Base-by-base conservation (phyloP, 2,888 invertebrate species). In the Acanthoscelides obtectus region DNA sequence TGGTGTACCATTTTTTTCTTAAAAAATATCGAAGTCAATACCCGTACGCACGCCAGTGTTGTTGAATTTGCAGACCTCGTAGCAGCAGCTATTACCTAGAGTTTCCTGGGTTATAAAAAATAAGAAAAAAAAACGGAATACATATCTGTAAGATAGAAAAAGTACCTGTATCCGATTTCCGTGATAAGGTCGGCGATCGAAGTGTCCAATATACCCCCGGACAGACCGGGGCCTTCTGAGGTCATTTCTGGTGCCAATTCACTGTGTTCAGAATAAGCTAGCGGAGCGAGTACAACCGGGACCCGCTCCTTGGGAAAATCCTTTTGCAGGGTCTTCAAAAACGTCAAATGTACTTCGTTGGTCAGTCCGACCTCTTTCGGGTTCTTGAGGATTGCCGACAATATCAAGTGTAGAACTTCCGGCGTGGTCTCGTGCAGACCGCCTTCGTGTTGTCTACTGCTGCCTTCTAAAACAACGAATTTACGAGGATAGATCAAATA, bases 361-460 rank as follows among this genome's bases (percentile, higher is more conserved):
- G 91, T 90, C 78, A 96, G 89, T 75, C 92, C 92, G 76, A 84
- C 81, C 85, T 88, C 84, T 87, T 88, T 82, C 88, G 91, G 91
- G 82, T 90, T 88, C 73, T 88, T 87, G 75, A 90, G 86, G 78
- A 88, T 87, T 12, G 89, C 88, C 2, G 88, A 87, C 70, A 97
- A 87, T 77, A 97, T 90, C 77, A 94, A 88, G 87, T 97, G 95
- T 80, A 97, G 87, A 75, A 96, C 91, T 89, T 97, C 96, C 80
- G 96, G 93, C 75, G 94, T 93, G 80, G 94, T 93, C 88, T 97
- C 96, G 89, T 95, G 94, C 81, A 97, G 90, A 78, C 95, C 95
- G 79, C 93, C 94, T 84, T 93, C 93, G 83, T 84, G 83, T 81
- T 91, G 90, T 80, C 90, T 89, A 79, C 89, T 90, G 75, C 88